phyloP scores from a whole-genome alignment of 2,797 vertebrate species.

The Scolopax rusticola region DNA sequence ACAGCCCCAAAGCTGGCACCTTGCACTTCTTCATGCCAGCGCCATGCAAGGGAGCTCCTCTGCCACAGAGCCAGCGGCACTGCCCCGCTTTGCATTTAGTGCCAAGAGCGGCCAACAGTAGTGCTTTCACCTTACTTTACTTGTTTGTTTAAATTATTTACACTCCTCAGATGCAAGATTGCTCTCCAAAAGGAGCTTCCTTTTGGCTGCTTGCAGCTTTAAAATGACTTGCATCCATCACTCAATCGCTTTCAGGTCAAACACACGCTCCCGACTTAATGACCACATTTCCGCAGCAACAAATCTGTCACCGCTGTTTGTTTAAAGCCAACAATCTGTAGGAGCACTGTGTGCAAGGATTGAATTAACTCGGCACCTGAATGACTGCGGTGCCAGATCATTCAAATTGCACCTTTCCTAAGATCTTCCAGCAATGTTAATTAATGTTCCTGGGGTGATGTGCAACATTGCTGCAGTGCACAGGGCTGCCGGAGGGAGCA shows the following conservation, averaged over 20 bases:
- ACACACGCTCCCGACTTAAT: conserved; percentile 75
- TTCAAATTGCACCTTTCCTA: conserved; percentile 57
- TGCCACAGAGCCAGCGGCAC: neutral
- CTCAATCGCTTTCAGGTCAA: conserved; percentile 78
- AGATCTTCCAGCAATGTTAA: conserved; percentile 50
- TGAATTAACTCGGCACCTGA: conserved; percentile 70
- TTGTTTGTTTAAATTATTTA: conserved; percentile 78
- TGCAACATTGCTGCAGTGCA: neutral
- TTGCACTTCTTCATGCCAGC: neutral
- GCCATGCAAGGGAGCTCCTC: neutral
- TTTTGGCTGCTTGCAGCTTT: conserved; percentile 73
- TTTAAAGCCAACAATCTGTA: conserved; percentile 76
- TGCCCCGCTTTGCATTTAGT: neutral
- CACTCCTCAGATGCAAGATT: conserved; percentile 67
- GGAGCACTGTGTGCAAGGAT: conserved; percentile 63
- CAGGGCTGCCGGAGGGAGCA: neutral
- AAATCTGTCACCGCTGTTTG: conserved; percentile 76
- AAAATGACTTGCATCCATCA: conserved; percentile 80
- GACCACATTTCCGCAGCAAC: conserved; percentile 76
- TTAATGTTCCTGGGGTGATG: conserved; percentile 9
- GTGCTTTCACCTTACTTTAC: conserved; percentile 44
- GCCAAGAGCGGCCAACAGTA: neutral
- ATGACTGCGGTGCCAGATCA: conserved; percentile 59
- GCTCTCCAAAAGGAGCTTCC: conserved; percentile 66
- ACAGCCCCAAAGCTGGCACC: neutral